phyloP scores from a whole-genome alignment of 2,797 vertebrate genomes.

The Takifugu rubripes region DNA sequence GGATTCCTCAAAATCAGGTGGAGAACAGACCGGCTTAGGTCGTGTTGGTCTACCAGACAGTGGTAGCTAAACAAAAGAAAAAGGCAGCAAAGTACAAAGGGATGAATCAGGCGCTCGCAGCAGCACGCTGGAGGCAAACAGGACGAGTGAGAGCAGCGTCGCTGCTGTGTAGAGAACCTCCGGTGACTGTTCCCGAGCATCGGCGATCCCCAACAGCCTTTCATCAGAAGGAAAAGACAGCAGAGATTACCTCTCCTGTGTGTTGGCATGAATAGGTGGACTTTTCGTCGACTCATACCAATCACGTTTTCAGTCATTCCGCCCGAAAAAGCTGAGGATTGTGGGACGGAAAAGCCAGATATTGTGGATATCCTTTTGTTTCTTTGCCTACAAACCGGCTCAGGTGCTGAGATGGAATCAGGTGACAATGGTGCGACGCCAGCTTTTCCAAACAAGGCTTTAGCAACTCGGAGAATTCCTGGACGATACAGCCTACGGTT shows the following conservation, averaged over 20 bases:
- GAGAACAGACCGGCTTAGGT: too few species aligned
- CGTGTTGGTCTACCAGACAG: too few species aligned
- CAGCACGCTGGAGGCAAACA: too few species aligned
- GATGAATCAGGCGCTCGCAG: too few species aligned
- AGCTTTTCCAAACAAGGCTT: constrained; percentile 23
- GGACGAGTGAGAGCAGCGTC: constrained; percentile 7
- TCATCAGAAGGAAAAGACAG: constrained; percentile 45
- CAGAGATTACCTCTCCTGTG: constrained; percentile 43
- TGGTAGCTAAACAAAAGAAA: too few species aligned
- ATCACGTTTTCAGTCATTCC: constrained; percentile 43
- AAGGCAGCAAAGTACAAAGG: too few species aligned
- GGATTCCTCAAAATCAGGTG: too few species aligned
- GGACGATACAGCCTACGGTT: constrained; percentile 5
- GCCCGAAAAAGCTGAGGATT: constrained; percentile 44
- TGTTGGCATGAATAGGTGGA: constrained; percentile 42
- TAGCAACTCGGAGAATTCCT: constrained; percentile 13
- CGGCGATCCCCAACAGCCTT: constrained; percentile 15
- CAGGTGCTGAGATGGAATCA: constrained; percentile 41
- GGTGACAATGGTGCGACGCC: constrained; percentile 20
- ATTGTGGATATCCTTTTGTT: constrained; percentile 48
- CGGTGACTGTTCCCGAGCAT: constrained; percentile 21
- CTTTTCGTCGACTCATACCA: constrained; percentile 28
- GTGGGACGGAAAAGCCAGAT: constrained; percentile 36
- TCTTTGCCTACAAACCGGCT: constrained; percentile 40
- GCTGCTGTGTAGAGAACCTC: constrained; percentile 3